Conservation (phyloP, 2,888 invertebrate species). For the Dynastes maya region DNA sequence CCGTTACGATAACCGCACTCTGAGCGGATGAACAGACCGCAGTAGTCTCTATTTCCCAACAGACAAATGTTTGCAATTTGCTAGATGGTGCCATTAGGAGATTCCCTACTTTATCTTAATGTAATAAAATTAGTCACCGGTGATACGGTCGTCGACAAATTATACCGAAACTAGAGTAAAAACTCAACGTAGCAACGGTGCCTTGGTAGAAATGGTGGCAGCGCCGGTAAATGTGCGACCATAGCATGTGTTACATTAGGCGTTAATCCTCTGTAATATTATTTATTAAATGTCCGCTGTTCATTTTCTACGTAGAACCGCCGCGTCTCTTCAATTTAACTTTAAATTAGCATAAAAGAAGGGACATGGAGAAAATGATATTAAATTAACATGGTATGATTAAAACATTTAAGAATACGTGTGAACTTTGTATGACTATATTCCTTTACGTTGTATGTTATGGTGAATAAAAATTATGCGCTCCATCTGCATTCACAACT, state of each 20-base stretch:
- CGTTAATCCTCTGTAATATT: constrained; percentile 14
- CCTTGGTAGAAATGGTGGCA: not conserved
- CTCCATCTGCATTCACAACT: too few relatives aligned
- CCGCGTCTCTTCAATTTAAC: not conserved
- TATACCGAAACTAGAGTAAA: constrained; percentile 44
- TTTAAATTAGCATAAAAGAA: constrained; percentile 15
- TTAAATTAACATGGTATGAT: too few relatives aligned
- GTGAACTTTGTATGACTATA: too few relatives aligned
- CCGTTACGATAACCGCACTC: constrained; percentile 51
- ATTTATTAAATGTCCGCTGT: constrained; percentile 24
- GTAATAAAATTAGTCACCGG: constrained; percentile 57
- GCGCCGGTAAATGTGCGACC: not conserved
- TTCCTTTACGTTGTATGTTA: too few relatives aligned
- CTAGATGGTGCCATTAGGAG: constrained; percentile 57
- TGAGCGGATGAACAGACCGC: constrained; percentile 48
- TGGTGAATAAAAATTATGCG: too few relatives aligned
- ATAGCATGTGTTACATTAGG: constrained; percentile 6
- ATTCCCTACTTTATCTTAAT: constrained; percentile 55
- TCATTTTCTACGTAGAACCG: not conserved
- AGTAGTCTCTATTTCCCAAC: constrained; percentile 52
- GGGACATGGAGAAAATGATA: not conserved
- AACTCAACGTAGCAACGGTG: constrained; percentile 4
- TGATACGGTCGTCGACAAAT: constrained; percentile 51
- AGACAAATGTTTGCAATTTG: constrained; percentile 58
- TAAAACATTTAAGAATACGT: too few relatives aligned